A percentile compares a stretch with the other conserved stretches of the same genome.
Conservation (phyloP, 2,797 vertebrate species). For the Alfaro cultratus region DNA sequence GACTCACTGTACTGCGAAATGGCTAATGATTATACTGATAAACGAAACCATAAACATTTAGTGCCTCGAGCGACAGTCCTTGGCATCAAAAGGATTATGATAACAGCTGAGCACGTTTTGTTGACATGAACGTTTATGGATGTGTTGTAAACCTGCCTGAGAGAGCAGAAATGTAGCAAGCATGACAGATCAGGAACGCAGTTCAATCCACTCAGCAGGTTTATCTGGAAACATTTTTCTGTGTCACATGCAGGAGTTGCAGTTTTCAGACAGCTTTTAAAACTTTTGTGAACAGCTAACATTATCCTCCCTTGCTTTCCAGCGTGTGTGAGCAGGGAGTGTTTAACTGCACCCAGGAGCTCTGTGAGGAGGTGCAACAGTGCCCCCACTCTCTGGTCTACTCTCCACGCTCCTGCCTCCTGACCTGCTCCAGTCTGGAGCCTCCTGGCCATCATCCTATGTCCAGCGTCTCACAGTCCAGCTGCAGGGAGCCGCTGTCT, state of each 20-base stretch:
- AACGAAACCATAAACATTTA: background rate
- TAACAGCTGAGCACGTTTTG: background rate
- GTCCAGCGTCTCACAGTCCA: constrained; percentile 22
- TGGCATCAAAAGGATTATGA: background rate
- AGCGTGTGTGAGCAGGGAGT: constrained; percentile 81
- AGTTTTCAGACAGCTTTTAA: background rate
- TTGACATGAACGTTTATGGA: background rate
- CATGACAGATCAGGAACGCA: background rate
- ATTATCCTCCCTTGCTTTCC: background rate
- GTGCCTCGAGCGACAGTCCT: background rate
- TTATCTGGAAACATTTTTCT: background rate
- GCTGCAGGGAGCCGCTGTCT: constrained; percentile 78
- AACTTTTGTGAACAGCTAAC: background rate
- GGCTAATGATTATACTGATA: constrained; percentile 18
- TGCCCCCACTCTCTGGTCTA: constrained; percentile 86
- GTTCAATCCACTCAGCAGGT: background rate
- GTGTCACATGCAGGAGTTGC: background rate
- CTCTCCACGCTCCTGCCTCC: constrained; percentile 84
- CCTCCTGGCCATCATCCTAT: constrained; percentile 66
- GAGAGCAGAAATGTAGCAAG: background rate
- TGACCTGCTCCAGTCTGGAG: constrained; percentile 83
- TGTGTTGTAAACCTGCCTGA: constrained; percentile 10
- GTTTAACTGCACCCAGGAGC: constrained; percentile 83
- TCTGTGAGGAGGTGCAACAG: constrained; percentile 72
- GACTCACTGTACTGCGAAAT: constrained; percentile 1